These are phyloP conservation scores for Varanus komodoensis DNA, from an alignment of 2,113 vertebrate genomes.

Conservation along the genomic window DNA sequence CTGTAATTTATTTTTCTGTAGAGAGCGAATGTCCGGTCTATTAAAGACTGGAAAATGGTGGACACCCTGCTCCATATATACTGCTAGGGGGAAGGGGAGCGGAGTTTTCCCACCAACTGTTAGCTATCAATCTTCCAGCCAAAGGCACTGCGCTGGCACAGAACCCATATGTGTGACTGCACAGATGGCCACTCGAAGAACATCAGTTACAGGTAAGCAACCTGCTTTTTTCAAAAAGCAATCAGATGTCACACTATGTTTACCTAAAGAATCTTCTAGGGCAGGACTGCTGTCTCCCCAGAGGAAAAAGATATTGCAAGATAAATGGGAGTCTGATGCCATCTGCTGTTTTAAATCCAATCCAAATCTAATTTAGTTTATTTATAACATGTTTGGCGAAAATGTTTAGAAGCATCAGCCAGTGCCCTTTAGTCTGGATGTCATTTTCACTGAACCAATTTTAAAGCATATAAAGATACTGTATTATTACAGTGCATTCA, in stretches of 20 bases:
- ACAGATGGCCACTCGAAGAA: no score
- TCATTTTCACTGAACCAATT: not conserved
- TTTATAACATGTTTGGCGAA: not conserved
- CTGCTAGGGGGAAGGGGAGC: no score
- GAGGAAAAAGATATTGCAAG: not conserved
- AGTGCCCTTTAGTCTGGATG: not conserved
- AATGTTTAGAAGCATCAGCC: not conserved
- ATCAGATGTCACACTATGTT: constrained; percentile 14
- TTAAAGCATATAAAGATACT: not conserved
- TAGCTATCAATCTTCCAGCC: no score
- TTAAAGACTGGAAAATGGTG: no score
- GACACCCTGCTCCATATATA: no score
- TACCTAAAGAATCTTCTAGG: not conserved
- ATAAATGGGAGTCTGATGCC: not conserved
- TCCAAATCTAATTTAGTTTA: not conserved
- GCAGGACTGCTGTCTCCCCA: not conserved
- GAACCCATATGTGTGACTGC: no score
- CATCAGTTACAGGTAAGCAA: no score
- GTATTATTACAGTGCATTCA: not conserved
- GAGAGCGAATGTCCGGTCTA: no score
- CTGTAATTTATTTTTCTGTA: no score
- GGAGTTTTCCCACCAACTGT: no score
- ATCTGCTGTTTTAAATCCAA: not conserved
- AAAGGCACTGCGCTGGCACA: no score
- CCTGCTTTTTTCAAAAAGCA: not conserved